A percentile compares a stretch with the other conserved stretches of the same genome.
These are phyloP conservation scores for Lonchura striata DNA, from an alignment of 2,113 vertebrate genomes.

Conservation along the genomic window DNA sequence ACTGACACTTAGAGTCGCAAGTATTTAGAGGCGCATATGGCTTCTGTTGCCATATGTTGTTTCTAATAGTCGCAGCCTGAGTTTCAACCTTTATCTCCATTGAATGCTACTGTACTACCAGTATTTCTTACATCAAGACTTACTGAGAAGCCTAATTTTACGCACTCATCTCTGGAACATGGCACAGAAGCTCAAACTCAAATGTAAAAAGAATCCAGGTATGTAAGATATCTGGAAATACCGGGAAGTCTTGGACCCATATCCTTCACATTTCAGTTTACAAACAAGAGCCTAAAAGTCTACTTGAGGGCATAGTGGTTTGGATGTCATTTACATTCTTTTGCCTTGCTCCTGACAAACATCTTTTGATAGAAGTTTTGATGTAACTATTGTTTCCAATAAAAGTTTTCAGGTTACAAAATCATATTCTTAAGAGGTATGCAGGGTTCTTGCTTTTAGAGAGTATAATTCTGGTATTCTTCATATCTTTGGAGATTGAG, in stretches of 20 bases:
- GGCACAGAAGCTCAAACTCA: background rate
- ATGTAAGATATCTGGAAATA: background rate
- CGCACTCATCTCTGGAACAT: background rate
- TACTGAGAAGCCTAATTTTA: background rate
- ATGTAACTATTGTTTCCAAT: background rate
- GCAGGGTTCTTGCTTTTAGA: background rate
- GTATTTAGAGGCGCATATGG: too few species aligned
- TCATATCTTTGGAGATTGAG: background rate
- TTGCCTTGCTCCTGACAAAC: background rate
- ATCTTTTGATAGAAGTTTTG: background rate
- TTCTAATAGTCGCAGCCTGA: conserved; percentile 22
- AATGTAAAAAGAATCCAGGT: background rate
- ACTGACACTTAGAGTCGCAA: background rate
- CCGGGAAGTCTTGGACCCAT: background rate
- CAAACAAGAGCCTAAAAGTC: background rate
- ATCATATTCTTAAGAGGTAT: background rate
- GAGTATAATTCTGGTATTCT: background rate
- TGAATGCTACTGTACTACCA: background rate
- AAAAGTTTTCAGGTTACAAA: background rate
- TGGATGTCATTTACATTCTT: background rate
- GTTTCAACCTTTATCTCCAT: conserved; percentile 22
- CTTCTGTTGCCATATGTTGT: conserved; percentile 18
- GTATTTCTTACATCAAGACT: background rate
- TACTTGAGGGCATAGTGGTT: background rate
- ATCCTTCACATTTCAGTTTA: background rate